Percentiles rank a stretch among this genome's conserved stretches.
Evolutionary conservation across 2,888 invertebrate species (phyloP).

Genomic region (Timema podura): DNA sequence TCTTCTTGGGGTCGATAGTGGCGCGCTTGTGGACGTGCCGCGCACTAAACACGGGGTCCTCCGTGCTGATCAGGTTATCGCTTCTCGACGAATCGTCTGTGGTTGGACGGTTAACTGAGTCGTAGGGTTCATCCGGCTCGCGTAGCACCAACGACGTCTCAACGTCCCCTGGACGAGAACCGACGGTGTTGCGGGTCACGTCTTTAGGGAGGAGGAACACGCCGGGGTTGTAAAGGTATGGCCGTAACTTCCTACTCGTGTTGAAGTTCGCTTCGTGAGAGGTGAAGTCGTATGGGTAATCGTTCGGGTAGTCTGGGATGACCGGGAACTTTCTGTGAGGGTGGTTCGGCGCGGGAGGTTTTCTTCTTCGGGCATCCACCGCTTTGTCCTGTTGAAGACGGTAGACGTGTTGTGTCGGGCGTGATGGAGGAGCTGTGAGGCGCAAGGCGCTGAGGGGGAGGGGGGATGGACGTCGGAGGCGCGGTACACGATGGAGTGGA

Average conservation of each 20-base stretch:
- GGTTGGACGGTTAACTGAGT: not conserved
- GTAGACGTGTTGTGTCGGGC: constrained; percentile 20
- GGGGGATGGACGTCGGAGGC: constrained; percentile 67
- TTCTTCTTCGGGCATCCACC: constrained; percentile 64
- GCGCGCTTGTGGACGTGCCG: constrained; percentile 53
- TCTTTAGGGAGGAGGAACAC: not conserved
- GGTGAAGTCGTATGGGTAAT: not conserved
- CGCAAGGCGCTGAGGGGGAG: constrained; percentile 48
- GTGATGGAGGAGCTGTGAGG: constrained; percentile 58
- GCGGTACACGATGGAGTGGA: constrained; percentile 83
- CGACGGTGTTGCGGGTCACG: too few species aligned
- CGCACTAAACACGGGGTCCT: not conserved
- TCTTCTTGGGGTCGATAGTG: constrained; percentile 78
- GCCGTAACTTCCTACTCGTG: not conserved
- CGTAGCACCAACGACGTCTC: not conserved
- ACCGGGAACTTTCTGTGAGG: too few species aligned
- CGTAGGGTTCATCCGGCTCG: constrained; percentile 12
- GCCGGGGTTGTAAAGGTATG: constrained; percentile 9
- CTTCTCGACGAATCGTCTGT: not conserved
- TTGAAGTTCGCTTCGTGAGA: not conserved
- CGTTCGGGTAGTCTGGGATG: too few species aligned
- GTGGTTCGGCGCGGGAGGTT: too few species aligned
- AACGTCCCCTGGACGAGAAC: too few species aligned
- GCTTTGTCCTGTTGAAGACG: constrained; percentile 49
- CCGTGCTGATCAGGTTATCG: constrained; percentile 37